Evolutionary conservation across 2,797 vertebrate species (phyloP), one percentile per base, ranked within the genome.

Genomic region (Melanotaenia pygmaea): DNA sequence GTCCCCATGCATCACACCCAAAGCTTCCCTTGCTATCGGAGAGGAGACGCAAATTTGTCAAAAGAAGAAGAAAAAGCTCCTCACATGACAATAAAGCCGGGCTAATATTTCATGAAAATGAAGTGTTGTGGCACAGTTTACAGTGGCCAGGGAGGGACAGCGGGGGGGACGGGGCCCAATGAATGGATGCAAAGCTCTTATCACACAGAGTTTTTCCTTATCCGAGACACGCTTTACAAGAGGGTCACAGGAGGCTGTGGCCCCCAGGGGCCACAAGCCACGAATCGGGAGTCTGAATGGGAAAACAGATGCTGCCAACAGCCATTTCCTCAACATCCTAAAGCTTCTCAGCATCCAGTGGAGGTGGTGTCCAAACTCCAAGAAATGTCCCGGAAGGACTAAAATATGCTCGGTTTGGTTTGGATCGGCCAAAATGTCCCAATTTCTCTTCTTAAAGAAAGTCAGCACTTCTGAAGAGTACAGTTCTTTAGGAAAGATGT

Each of bases 81-180:
- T 92, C 93, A 77, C 88, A 92, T 96, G 97, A 98, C 96, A 96
- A 94, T 95, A 95, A 95, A 94, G 93, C 88, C 80, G 0, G 80
- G 86, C 91, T 93, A 90, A 96, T 98, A 96, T 96, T 97, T 98
- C 97, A 98, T 95, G 93, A 94, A 96, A 97, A 98, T 96, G 93
- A 96, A 98, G 96, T 95, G 94, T 93, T 86, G 75, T 93, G 95
- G 94, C 95, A 95, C 92, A 95, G 95, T 95, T 97, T 96, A 95
- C 94, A 77, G 83, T 89, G 93, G 91, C 92, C 85, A 74, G 85
- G 93, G 91, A 87, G 84, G 70, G 74, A 32, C 40, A 40, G 82
- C 54, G 28, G 47, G 3, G 45, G 26, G 59, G 24, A 32, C 2
- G 38, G 26, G 38, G 14, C 38, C 53, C 40, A 82, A 86, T 70